A percentile compares a stretch with the other conserved stretches of the same genome.
phyloP scores from a whole-genome alignment of 2,113 vertebrate genomes.

The Pygoscelis adeliae region DNA sequence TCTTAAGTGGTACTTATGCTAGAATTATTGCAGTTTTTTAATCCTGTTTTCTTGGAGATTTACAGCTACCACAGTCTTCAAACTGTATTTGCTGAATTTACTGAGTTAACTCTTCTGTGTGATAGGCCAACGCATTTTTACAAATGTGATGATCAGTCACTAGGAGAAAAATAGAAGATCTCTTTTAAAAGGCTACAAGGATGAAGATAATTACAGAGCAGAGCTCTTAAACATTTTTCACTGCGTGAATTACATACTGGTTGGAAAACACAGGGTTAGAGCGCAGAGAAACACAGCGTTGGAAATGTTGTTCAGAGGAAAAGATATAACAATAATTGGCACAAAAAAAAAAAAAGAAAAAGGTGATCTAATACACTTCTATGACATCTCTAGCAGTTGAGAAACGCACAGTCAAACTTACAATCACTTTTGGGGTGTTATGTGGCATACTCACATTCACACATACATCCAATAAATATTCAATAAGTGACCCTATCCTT shows the following conservation, averaged over 20 bases:
- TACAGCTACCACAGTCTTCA: neutral
- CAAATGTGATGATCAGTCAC: neutral
- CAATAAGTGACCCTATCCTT: neutral
- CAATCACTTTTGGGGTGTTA: fast-evolving
- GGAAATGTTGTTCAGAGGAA: neutral
- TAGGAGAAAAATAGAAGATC: neutral
- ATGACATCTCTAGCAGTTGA: neutral
- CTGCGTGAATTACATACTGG: neutral
- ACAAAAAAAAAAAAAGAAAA: neutral
- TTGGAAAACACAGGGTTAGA: neutral
- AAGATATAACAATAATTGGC: neutral
- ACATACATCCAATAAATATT: neutral
- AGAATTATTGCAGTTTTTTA: neutral
- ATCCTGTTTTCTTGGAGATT: neutral
- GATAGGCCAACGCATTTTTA: neutral
- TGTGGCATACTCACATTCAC: neutral
- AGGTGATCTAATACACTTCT: neutral
- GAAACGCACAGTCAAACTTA: neutral
- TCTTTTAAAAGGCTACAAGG: neutral
- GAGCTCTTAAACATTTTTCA: neutral
- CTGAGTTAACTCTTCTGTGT: neutral
- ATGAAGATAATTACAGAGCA: neutral
- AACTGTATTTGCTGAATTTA: neutral
- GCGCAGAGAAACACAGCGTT: neutral
- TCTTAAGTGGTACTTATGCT: neutral